Base-by-base conservation (phyloP, 2,888 invertebrate species). In the Resseliella maxima region DNA sequence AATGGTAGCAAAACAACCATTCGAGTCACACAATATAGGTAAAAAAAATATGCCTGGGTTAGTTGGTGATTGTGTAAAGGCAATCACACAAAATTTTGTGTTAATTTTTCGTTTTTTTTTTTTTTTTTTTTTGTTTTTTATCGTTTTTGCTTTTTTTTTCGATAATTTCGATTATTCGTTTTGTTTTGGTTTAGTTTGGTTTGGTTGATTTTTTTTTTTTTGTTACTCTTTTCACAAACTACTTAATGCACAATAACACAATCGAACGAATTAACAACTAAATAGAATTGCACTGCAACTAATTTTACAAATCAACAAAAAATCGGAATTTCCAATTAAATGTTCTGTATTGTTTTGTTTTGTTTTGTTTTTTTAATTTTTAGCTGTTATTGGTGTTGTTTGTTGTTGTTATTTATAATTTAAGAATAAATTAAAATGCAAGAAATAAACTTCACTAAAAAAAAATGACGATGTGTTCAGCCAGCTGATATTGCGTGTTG, bases 401-500 rank as follows among this genome's bases (percentile, higher is more conserved):
- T 27, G 12, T 64, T 64, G 24, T 64, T 18, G 24, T 64, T 64
- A 12, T 50, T 8, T 50, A 2, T 18, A 41, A 8, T 41, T 41
- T 8, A 41, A 50, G 46, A 50, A 50, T 50, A 50, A 50, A 50
- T 59, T 59, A 10, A 59, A 59, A 3, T n/a, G 6, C n/a, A 24
- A 59, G 72, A 72, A 72, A 72, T 27, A 72, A 72, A 59, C 31
- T 24, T 72, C 72, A 72, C 72, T 24, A 72, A 72, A 72, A n/a
- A n/a, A 15, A 8, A 59, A 24, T 72, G 83, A 83, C 83, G 83
- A 83, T 83, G 36, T 83, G 36, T 83, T 83, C 38, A 38, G 83
- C 83, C 83, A 83, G 83, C 83, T 83, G 83, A 83, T 83, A 83
- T 83, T 83, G 83, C 83, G 83, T 83, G 83, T 83, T 83, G 83